phyloP scores from a whole-genome alignment of 2,888 invertebrate genomes.

The Carabus problematicus region DNA sequence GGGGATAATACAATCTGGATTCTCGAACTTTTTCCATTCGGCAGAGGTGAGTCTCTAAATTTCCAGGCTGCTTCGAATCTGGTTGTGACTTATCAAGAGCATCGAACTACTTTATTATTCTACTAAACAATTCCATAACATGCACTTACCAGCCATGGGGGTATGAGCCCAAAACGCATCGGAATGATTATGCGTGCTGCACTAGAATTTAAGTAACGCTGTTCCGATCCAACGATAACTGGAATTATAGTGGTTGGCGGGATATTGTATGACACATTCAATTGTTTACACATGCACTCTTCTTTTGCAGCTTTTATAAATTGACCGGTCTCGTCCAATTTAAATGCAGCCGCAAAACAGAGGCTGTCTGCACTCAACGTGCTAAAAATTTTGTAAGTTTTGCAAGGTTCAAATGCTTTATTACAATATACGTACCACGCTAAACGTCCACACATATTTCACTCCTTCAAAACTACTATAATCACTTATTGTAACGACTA shows the following conservation, averaged over 20 bases:
- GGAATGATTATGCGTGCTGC: slow-evolving; percentile 16
- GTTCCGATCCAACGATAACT: slow-evolving; percentile 18
- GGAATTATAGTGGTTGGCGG: slow-evolving; percentile 27
- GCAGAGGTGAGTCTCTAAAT: slow-evolving; percentile 35
- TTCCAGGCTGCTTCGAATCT: slow-evolving; percentile 11
- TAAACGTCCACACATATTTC: slow-evolving; percentile 30
- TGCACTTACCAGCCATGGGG: slow-evolving; percentile 27
- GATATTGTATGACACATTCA: slow-evolving; percentile 20
- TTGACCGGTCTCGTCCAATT: not conserved
- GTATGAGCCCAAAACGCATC: slow-evolving; percentile 32
- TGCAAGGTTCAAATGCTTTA: not conserved
- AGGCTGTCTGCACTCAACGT: slow-evolving; percentile 14
- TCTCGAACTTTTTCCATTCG: slow-evolving; percentile 21
- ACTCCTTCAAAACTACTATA: not conserved
- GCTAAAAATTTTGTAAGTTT: slow-evolving; percentile 15
- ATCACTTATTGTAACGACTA: not conserved
- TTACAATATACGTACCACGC: slow-evolving; percentile 11
- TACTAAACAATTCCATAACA: not conserved
- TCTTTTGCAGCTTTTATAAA: slow-evolving; percentile 16
- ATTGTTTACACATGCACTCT: not conserved
- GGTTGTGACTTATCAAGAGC: not conserved
- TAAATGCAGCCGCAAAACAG: slow-evolving; percentile 24
- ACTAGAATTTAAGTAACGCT: slow-evolving; percentile 2
- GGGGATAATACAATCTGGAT: slow-evolving; percentile 23
- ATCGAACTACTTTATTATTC: not conserved